Evolutionary conservation across 1,140 invertebrate species (phyloP).

Genomic region (Scaptomyza hsui): DNA sequence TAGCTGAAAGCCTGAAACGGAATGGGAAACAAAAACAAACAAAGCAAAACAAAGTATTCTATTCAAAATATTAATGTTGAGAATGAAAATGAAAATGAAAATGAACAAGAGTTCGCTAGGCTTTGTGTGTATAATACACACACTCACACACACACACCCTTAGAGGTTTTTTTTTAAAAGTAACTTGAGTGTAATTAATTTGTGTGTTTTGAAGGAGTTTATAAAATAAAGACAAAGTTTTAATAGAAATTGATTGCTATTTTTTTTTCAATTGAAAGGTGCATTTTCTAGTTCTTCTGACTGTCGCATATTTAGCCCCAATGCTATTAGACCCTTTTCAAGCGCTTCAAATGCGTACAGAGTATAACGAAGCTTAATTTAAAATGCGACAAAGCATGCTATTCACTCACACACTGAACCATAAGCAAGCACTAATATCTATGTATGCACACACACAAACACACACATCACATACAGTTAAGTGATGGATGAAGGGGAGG

Average conservation of each 20-base stretch:
- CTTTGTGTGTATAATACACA: not conserved
- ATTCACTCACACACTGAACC: conserved; percentile 47
- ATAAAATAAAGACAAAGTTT: too few relatives aligned
- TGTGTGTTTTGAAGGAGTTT: not conserved
- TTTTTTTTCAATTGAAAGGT: too few relatives aligned
- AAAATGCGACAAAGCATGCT: conserved; percentile 77
- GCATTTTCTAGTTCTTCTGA: too few relatives aligned
- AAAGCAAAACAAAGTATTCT: conserved; percentile 18
- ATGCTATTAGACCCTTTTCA: not conserved
- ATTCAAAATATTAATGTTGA: not conserved
- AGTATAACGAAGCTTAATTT: conserved; percentile 81
- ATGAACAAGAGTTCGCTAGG: not conserved
- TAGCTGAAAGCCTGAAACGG: conserved; percentile 43
- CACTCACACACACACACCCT: not conserved
- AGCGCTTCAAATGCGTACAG: conserved; percentile 70
- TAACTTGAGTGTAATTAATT: not conserved
- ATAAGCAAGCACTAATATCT: conserved; percentile 73
- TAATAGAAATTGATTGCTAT: too few relatives aligned
- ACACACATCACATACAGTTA: conserved; percentile 4
- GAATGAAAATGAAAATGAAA: not conserved
- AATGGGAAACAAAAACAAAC: conserved; percentile 36
- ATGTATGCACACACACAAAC: conserved; percentile 23
- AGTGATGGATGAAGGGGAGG: not conserved
- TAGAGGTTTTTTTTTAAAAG: not conserved
- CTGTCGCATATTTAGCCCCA: not conserved